These are phyloP conservation scores for Drosophila buzzatii DNA, from an alignment of 2,888 invertebrate species.

Conservation along the genomic window DNA sequence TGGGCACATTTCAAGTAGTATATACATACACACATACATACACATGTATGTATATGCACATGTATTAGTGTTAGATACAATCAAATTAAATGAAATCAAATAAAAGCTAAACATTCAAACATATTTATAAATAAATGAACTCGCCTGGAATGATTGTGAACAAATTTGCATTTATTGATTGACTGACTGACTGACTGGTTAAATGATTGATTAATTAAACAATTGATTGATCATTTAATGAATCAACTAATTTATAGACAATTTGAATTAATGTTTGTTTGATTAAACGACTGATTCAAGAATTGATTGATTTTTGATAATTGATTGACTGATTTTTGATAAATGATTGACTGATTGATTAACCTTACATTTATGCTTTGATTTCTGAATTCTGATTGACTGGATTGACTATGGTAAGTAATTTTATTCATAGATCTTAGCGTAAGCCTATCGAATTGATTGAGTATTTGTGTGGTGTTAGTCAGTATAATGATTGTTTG, in stretches of 20 bases:
- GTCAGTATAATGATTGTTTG: too few relatives aligned
- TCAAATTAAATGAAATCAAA: neutral
- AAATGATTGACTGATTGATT: too few relatives aligned
- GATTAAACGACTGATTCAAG: neutral
- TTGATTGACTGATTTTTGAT: neutral
- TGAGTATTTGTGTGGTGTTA: too few relatives aligned
- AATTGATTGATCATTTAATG: neutral
- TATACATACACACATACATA: neutral
- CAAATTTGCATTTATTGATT: neutral
- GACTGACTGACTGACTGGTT: neutral
- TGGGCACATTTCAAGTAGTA: neutral
- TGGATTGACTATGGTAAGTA: neutral
- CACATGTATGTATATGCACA: neutral
- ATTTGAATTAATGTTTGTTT: neutral
- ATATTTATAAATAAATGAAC: neutral
- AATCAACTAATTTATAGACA: neutral
- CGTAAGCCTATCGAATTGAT: neutral
- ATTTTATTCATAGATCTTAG: too few relatives aligned
- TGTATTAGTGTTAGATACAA: neutral
- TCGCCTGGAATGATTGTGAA: neutral
- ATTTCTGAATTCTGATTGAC: neutral
- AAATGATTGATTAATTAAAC: neutral
- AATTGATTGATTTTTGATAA: too few relatives aligned
- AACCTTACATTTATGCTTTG: neutral
- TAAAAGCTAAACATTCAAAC: neutral